Percentiles rank a stretch among this genome's conserved stretches.
Conservation (phyloP, 2,888 invertebrate genomes). For the Callinectes sapidus region DNA sequence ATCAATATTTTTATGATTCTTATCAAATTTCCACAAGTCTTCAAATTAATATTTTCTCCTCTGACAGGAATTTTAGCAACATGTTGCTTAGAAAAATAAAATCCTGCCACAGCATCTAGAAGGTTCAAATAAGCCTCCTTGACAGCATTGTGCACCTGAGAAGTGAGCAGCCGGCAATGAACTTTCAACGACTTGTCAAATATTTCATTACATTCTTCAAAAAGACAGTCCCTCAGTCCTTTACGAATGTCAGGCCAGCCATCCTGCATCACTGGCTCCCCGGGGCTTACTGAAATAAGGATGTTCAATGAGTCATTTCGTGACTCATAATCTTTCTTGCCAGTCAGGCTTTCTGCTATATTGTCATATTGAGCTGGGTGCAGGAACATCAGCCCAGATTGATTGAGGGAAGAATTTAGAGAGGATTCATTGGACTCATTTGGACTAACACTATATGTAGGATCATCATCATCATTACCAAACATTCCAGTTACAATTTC, state of each 20-base stretch:
- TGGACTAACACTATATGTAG: conserved; percentile 53
- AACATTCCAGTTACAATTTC: conserved; percentile 70
- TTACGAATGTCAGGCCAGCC: conserved; percentile 68
- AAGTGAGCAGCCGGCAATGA: conserved; percentile 71
- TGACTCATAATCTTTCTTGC: conserved; percentile 55
- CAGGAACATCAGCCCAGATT: conserved; percentile 70
- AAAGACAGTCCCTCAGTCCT: conserved; percentile 64
- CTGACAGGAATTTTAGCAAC: conserved; percentile 53
- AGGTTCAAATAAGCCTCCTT: conserved; percentile 71
- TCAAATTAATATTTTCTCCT: conserved; percentile 55
- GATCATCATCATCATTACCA: conserved; percentile 57
- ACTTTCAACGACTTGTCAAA: conserved; percentile 71
- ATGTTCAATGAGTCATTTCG: conserved; percentile 65
- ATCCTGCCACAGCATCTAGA: conserved; percentile 68
- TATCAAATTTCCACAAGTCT: conserved; percentile 55
- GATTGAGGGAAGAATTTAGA: conserved; percentile 71
- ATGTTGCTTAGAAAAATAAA: conserved; percentile 69
- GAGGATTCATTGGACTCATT: conserved; percentile 69
- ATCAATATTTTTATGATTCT: conserved; percentile 65
- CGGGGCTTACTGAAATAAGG: conserved; percentile 70
- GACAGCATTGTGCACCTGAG: conserved; percentile 70
- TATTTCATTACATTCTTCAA: conserved; percentile 57
- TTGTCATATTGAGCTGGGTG: conserved; percentile 68
- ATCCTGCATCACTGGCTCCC: conserved; percentile 71
- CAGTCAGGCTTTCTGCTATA: conserved; percentile 60